Evolutionary conservation across 2,797 vertebrate species (phyloP).

Genomic region (Coluber constrictor): DNA sequence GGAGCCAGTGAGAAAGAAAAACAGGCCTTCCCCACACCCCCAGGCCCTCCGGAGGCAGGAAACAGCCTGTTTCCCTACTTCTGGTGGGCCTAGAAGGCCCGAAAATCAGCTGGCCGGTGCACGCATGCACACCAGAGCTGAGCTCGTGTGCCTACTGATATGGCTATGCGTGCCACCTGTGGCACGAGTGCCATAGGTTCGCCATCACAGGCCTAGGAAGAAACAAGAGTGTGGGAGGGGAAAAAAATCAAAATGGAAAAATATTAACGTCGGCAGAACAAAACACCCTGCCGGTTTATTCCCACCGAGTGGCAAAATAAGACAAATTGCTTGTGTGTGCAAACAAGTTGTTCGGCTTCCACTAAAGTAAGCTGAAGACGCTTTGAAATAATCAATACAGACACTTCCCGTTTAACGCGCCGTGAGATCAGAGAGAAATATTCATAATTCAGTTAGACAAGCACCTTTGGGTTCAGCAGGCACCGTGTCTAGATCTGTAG

Average conservation of each 20-base stretch:
- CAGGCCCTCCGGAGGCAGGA: too few species aligned
- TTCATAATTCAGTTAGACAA: conserved; percentile 15
- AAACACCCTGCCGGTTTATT: neutral
- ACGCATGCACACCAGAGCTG: too few species aligned
- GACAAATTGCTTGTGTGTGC: neutral
- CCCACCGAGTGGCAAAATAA: neutral
- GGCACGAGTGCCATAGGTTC: too few species aligned
- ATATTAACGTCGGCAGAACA: neutral
- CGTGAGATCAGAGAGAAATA: conserved; percentile 2
- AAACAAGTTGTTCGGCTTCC: neutral
- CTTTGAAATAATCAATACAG: neutral
- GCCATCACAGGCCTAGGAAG: neutral
- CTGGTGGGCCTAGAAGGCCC: too few species aligned
- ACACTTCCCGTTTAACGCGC: conserved; percentile 16
- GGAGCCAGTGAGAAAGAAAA: too few species aligned
- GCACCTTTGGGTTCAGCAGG: neutral
- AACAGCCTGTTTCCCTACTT: too few species aligned
- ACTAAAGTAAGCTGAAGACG: neutral
- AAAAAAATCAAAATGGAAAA: neutral
- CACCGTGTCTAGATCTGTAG: neutral
- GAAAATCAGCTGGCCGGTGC: too few species aligned
- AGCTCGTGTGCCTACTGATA: too few species aligned
- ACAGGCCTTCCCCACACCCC: too few species aligned
- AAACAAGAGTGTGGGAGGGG: neutral
- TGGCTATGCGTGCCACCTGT: too few species aligned